Evolutionary conservation across 2,113 vertebrate genomes (phyloP), one percentile per base, ranked within the genome.

Genomic region (Sinosuthora webbiana): DNA sequence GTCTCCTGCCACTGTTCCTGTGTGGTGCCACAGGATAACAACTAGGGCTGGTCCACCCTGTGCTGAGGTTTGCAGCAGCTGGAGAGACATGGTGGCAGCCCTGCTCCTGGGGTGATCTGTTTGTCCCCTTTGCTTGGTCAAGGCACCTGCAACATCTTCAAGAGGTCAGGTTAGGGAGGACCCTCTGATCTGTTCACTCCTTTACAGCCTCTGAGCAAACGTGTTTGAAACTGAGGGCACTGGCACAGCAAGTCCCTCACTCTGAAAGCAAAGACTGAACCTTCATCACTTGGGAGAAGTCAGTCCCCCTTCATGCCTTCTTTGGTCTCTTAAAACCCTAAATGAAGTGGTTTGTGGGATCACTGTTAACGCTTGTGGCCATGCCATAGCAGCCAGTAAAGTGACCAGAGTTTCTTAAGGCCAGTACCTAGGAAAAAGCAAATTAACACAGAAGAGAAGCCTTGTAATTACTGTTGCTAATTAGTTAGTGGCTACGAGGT

Each of bases 401-500:
- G 28, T 65, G 63, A 83, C 64, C 31, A 6, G 64, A 63, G 44
- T 67, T 88, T 78, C 79, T 83, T 47, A n/a, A 77, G 0, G 1
- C 44, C 62, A 7, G 2, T 65, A 21, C 57, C 71, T 75, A 52
- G 75, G 24, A 60, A 82, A 41, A 52, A 60, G 64, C 39, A 67
- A 92, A 90, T 56, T 82, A 79, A 83, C 41, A n/a, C 1, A 2
- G 28, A 65, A 93, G 11, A 90, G 64, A 52, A 75, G 59, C 60
- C 52, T 89, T 4, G 0, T 96, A 74, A 95, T 94, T 94, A 24
- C 57, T 75, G 2, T 39, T 90, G 86, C 76, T 92, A 95, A 95
- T 96, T 89, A 93, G 52, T 68, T 90, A 87, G 95, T 93, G 76
- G 57, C 35, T 25, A 65, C 41, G 83, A 79, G 53, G 35, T 93